phyloP scores from a whole-genome alignment of 2,888 invertebrate genomes.

The Acanthopleura granulata region DNA sequence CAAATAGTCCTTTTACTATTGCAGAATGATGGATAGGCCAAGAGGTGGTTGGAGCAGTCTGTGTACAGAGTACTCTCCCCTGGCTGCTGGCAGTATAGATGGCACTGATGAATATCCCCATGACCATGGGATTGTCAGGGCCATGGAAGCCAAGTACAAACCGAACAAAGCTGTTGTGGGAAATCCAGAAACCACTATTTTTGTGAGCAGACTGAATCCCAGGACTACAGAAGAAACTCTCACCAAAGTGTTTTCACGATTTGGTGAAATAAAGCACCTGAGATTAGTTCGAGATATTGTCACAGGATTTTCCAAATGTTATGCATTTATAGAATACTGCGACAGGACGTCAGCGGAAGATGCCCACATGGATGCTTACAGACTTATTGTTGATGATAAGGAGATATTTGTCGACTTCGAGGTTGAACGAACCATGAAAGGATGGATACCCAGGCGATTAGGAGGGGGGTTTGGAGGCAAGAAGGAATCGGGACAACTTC shows the following conservation, averaged over 20 bases:
- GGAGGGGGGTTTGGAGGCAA: conserved; percentile 91
- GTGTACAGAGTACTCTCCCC: conserved; percentile 80
- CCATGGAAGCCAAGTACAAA: conserved; percentile 74
- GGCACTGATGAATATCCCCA: conserved; percentile 87
- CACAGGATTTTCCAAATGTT: conserved; percentile 85
- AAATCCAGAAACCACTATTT: conserved; percentile 80
- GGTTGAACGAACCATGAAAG: conserved; percentile 76
- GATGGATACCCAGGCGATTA: conserved; percentile 87
- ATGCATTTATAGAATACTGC: conserved; percentile 88
- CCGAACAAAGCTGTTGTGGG: conserved; percentile 74
- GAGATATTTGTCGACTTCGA: conserved; percentile 84
- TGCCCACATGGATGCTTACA: conserved; percentile 77
- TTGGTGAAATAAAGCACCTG: conserved; percentile 78
- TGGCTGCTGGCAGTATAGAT: conserved; percentile 89
- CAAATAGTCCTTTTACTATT: background rate
- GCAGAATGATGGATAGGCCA: background rate
- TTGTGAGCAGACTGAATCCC: conserved; percentile 81
- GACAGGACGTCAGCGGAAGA: conserved; percentile 75
- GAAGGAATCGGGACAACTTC: conserved; percentile 87
- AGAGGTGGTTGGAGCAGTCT: conserved; percentile 56
- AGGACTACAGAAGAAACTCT: conserved; percentile 77
- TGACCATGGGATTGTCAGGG: conserved; percentile 82
- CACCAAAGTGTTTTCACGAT: conserved; percentile 72
- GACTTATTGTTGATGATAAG: conserved; percentile 76
- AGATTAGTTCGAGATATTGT: conserved; percentile 83